Conservation (phyloP, 2,888 invertebrate species). For the Epinotia ramella region DNA sequence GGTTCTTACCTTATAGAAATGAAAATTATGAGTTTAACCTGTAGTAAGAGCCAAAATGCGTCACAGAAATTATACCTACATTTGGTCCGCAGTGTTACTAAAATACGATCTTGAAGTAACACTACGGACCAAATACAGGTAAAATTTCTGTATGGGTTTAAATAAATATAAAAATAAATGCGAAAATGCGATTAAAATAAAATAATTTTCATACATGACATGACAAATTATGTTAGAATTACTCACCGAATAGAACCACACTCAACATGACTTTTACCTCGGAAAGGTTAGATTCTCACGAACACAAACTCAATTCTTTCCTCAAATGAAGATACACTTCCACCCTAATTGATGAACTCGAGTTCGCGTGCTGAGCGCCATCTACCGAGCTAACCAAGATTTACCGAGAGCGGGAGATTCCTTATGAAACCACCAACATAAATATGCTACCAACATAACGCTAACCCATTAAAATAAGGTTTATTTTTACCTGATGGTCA, state of each 20-base stretch:
- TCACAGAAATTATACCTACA: no score
- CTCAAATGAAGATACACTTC: constrained; percentile 38
- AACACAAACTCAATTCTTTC: constrained; percentile 32
- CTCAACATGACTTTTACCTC: constrained; percentile 13
- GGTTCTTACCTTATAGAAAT: no score
- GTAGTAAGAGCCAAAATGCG: no score
- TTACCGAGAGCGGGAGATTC: constrained; percentile 43
- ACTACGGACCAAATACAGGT: no score
- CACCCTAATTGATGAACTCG: constrained; percentile 43
- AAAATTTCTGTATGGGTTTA: no score
- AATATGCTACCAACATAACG: neutral
- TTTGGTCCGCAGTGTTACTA: no score
- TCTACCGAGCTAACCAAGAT: constrained; percentile 46
- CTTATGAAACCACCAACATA: constrained; percentile 11
- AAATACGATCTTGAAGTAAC: no score
- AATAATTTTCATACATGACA: no score
- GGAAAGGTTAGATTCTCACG: neutral
- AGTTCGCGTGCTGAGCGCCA: constrained; percentile 36
- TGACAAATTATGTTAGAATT: no score
- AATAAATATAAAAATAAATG: no score
- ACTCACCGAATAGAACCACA: neutral
- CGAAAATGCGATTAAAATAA: no score
- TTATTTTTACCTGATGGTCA: neutral
- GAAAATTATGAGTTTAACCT: no score
- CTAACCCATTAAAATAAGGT: neutral